These are phyloP conservation scores for Crypturellus undulatus DNA, from an alignment of 2,113 vertebrate genomes.

Conservation along the genomic window DNA sequence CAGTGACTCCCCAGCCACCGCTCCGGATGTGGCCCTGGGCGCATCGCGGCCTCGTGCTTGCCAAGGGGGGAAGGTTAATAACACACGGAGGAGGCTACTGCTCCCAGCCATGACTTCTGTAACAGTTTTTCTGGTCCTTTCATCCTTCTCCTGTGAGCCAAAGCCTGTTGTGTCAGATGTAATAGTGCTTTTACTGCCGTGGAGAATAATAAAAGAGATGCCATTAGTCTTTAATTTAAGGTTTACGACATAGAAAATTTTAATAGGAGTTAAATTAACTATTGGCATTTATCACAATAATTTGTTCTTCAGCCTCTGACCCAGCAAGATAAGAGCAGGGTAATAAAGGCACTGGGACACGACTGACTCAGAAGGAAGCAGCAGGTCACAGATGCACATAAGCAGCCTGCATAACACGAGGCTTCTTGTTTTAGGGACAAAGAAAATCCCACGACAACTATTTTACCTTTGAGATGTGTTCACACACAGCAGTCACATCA, in stretches of 20 bases:
- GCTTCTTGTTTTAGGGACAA: background rate
- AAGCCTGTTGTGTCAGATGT: background rate
- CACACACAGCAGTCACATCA: background rate
- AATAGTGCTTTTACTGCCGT: slow-evolving; percentile 3
- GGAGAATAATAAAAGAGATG: slow-evolving; percentile 28
- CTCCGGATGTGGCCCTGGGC: slow-evolving; percentile 2
- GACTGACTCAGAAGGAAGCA: background rate
- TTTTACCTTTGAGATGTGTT: background rate
- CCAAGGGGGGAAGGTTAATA: slow-evolving; percentile 11
- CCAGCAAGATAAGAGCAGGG: background rate
- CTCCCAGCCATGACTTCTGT: background rate
- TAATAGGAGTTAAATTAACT: slow-evolving; percentile 59
- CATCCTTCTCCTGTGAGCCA: background rate
- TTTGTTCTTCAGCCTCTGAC: slow-evolving; percentile 45
- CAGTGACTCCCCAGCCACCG: background rate
- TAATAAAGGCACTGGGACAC: background rate
- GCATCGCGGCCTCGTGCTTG: background rate
- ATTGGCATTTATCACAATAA: slow-evolving; percentile 59
- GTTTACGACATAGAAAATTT: slow-evolving; percentile 56
- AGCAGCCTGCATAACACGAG: background rate
- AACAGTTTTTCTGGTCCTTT: background rate
- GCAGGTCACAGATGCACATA: background rate
- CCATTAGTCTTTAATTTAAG: slow-evolving; percentile 55
- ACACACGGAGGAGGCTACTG: background rate
- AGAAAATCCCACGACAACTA: background rate